Evolutionary conservation across 2,113 vertebrate species (phyloP), one percentile per base, ranked within the genome.

Genomic region (Tachysurus fulvidraco): DNA sequence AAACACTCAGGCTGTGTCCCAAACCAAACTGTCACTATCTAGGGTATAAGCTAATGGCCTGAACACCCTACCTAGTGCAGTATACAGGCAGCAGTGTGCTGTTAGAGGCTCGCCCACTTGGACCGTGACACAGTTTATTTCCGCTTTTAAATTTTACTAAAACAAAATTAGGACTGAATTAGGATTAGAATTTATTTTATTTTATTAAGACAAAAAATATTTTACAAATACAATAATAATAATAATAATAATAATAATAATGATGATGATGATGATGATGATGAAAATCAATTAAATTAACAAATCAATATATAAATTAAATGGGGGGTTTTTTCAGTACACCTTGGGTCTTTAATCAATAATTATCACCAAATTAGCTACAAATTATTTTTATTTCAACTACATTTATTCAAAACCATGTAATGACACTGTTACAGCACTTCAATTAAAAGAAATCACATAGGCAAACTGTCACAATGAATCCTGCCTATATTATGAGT

Each of bases 371-470:
- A 25, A 5, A 46, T 50, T 21, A 13, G 7, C 14, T 19, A 60
- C 21, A 76, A 50, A 62, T 30, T 0, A 12, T 30, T 41, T 77
- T 84, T 85, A 85, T 23, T 85, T 85, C 16, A 50, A 44, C 36
- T 50, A 11, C 36, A 41, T 36, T 54, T 71, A 71, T 71, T 46
- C 13, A 62, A 74, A 60, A 62, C 28, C n/a, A 25, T 76, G 83
- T 41, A 74, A 28, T 0, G 4, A 57, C 16, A 77, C 25, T 30
- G 69, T 41, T 64, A 14, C 71, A 84, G 25, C 5, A 73, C 59
- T 62, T 21, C 21, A 65, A 65, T 46, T 85, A 46, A 46, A 65
- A 78, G 1, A 8, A 64, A 64, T 21, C 5, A 1, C 5, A 17
- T 17, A 36, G 13, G 14, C 11, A 69, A 69, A 36, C 28, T 69